A percentile compares a stretch with the other conserved stretches of the same genome.
phyloP scores from a whole-genome alignment of 1,140 invertebrate genomes.

The Aphaenogaster ashmeadi region DNA sequence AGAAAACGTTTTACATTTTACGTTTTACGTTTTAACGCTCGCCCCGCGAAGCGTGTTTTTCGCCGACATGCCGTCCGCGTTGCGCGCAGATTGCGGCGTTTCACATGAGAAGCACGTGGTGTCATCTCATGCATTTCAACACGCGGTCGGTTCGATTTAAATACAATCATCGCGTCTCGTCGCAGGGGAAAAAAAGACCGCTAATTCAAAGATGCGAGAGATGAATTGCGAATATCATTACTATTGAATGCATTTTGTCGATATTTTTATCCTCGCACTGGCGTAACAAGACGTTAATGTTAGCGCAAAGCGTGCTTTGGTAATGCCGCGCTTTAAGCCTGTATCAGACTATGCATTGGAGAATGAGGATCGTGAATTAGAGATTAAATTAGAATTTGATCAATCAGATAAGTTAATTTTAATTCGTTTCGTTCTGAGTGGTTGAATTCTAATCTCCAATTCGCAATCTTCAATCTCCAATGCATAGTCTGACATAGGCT shows the following conservation, averaged over 20 bases:
- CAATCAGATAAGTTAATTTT: no score
- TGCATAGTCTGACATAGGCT: no score
- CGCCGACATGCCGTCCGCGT: background rate
- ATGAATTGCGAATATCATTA: background rate
- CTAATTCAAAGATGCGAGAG: background rate
- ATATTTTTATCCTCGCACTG: background rate
- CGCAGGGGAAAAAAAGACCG: background rate
- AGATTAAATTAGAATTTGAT: no score
- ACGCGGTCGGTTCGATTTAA: slow-evolving; percentile 9
- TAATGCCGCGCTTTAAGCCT: background rate
- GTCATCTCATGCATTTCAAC: slow-evolving; percentile 16
- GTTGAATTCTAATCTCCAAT: no score
- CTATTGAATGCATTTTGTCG: background rate
- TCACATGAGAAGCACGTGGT: background rate
- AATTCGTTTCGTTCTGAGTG: no score
- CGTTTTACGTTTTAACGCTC: slow-evolving; percentile 3
- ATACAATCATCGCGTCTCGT: slow-evolving; percentile 40
- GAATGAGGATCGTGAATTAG: no score
- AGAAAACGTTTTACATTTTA: slow-evolving; percentile 15
- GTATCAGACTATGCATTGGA: no score
- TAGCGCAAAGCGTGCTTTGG: background rate
- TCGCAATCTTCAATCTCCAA: no score
- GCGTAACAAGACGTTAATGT: background rate
- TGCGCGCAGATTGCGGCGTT: background rate
- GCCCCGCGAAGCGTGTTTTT: background rate